Conservation (phyloP, 2,113 vertebrate species). For the Cephalopholis sonnerati region DNA sequence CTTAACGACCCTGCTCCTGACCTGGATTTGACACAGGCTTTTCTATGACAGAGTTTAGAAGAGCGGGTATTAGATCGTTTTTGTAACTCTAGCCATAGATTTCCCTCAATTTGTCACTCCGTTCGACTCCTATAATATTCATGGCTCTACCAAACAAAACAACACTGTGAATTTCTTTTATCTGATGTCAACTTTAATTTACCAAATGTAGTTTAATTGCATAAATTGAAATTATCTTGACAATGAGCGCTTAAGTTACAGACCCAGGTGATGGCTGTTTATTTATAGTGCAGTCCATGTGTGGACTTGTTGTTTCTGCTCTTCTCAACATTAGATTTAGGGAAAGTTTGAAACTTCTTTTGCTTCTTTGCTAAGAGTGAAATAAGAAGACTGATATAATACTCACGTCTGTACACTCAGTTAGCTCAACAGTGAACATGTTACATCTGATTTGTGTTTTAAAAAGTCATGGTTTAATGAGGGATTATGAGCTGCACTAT, state of each 20-base stretch:
- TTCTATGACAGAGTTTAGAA: neutral
- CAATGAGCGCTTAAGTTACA: too few relatives aligned
- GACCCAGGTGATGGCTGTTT: too few relatives aligned
- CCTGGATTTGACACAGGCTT: neutral
- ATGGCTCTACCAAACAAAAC: neutral
- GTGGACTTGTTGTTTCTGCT: neutral
- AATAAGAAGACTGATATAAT: neutral
- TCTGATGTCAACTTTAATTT: neutral
- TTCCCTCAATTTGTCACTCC: neutral
- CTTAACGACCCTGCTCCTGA: too few relatives aligned
- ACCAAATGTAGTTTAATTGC: neutral
- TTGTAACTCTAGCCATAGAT: neutral
- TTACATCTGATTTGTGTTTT: neutral
- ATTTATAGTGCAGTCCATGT: neutral
- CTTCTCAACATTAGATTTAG: neutral
- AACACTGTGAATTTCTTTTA: neutral
- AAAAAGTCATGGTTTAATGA: too few relatives aligned
- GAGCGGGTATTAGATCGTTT: neutral
- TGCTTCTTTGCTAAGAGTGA: neutral
- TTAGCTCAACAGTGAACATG: neutral
- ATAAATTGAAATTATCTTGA: too few relatives aligned
- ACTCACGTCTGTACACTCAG: too few relatives aligned
- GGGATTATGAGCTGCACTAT: too few relatives aligned
- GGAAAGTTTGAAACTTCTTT: neutral
- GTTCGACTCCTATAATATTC: neutral